These are phyloP conservation scores for Noctua comes DNA, from an alignment of 2,888 invertebrate species.

Conservation along the genomic window DNA sequence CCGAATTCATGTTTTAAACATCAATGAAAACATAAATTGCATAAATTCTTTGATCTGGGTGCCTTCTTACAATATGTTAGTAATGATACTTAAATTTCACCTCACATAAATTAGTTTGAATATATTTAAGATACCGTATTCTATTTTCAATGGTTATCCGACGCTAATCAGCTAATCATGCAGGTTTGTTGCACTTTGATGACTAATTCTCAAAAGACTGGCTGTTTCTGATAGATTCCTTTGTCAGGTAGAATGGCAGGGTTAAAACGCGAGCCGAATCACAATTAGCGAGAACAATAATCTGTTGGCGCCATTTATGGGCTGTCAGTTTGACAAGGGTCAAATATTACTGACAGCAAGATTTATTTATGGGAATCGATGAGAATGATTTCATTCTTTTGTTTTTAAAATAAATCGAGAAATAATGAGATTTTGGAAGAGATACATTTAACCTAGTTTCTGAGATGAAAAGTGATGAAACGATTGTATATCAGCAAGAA, in stretches of 20 bases:
- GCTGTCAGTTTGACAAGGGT: slow-evolving; percentile 61
- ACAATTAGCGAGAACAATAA: slow-evolving; percentile 52
- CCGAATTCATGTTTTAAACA: slow-evolving; percentile 51
- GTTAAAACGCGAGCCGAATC: slow-evolving; percentile 49
- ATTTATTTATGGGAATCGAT: slow-evolving; percentile 37
- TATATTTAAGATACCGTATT: neutral
- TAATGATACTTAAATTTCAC: slow-evolving; percentile 2
- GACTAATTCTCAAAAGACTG: slow-evolving; percentile 48
- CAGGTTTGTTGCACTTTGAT: slow-evolving; percentile 45
- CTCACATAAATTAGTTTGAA: neutral
- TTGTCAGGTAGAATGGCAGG: slow-evolving; percentile 48
- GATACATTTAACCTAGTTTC: slow-evolving; percentile 18
- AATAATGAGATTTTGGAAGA: slow-evolving; percentile 5
- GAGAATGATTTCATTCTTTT: slow-evolving; percentile 32
- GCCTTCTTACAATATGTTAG: neutral
- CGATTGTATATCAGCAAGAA: slow-evolving; percentile 18
- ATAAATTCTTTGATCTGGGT: slow-evolving; percentile 35
- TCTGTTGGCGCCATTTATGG: slow-evolving; percentile 49
- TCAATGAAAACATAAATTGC: slow-evolving; percentile 50
- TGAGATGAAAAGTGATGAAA: slow-evolving; percentile 33
- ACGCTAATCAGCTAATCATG: slow-evolving; percentile 10
- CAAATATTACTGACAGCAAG: slow-evolving; percentile 33
- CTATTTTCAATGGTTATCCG: neutral
- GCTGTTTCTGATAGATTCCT: slow-evolving; percentile 44
- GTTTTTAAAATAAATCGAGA: slow-evolving; percentile 23